Evolutionary conservation across 2,113 vertebrate species (phyloP).

Genomic region (Chascanopsetta lugubris): DNA sequence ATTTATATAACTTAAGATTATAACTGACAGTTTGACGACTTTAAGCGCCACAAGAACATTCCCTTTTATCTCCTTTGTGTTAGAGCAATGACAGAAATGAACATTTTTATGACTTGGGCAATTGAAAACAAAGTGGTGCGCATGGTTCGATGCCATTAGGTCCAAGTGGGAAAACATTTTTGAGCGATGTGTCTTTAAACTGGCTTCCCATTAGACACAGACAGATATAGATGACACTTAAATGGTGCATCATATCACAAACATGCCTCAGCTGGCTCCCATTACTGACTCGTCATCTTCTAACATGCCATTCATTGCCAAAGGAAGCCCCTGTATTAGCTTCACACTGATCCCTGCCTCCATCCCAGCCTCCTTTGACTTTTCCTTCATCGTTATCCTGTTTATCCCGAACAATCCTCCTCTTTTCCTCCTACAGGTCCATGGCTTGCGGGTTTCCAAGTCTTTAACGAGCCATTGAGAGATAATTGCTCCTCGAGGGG

Average conservation of each 20-base stretch:
- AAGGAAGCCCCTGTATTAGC: slow-evolving; percentile 6
- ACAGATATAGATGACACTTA: not conserved
- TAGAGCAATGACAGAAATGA: not conserved
- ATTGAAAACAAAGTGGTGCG: not conserved
- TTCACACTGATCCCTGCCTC: not conserved
- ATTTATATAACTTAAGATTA: no score
- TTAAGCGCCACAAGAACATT: not conserved
- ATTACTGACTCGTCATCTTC: slow-evolving; percentile 12
- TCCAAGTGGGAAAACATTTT: not conserved
- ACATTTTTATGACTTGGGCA: not conserved
- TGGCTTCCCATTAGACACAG: not conserved
- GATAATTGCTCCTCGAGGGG: slow-evolving; percentile 69
- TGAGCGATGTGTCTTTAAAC: no score
- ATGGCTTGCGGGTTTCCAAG: slow-evolving; percentile 31
- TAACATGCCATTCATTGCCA: slow-evolving; percentile 9
- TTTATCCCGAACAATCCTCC: slow-evolving; percentile 13
- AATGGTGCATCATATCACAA: slow-evolving; percentile 27
- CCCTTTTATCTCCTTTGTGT: not conserved
- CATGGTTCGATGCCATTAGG: not conserved
- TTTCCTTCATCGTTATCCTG: slow-evolving; percentile 28
- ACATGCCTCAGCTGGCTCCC: slow-evolving; percentile 9
- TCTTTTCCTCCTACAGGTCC: slow-evolving; percentile 11
- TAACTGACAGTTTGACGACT: no score
- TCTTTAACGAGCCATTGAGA: slow-evolving; percentile 53
- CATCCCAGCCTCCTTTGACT: slow-evolving; percentile 14